Percentiles rank a stretch among this genome's conserved stretches.
phyloP scores from a whole-genome alignment of 2,113 vertebrate genomes.

The Trogon melanurus region DNA sequence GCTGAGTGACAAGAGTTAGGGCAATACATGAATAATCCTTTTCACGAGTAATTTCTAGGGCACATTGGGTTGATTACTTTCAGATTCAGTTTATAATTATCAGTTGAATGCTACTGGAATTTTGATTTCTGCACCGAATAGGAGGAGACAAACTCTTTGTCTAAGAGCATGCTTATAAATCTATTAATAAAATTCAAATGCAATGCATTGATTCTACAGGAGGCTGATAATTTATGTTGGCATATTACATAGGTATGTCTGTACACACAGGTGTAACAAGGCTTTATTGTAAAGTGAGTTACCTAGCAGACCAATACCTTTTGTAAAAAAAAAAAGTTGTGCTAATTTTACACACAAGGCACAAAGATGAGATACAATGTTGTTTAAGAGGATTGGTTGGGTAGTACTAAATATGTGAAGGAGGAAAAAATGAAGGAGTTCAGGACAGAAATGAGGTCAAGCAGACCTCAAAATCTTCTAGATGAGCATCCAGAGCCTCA shows the following conservation, averaged over 20 bases:
- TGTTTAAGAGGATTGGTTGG: neutral
- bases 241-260: neutral
- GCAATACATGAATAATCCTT: slow-evolving; percentile 7
- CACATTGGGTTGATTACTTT: neutral
- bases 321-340: neutral
- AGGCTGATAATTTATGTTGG: neutral
- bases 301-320: neutral
- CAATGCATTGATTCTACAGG: neutral
- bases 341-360: neutral
- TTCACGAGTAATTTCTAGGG: slow-evolving; percentile 15
- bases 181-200: neutral
- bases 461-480: neutral
- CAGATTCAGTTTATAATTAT: neutral
- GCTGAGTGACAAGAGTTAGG: slow-evolving; percentile 9
- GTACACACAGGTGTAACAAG: neutral
- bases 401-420: neutral
- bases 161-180: neutral
- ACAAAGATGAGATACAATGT: neutral
- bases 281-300: neutral
- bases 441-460: neutral
- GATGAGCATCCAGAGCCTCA: neutral
- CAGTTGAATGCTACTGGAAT: neutral
- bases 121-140: neutral
- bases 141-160: neutral
- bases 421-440: neutral